A percentile compares a stretch with the other conserved stretches of the same genome.
Conservation (phyloP, 2,888 invertebrate genomes). For the Amphimallon solstitiale region DNA sequence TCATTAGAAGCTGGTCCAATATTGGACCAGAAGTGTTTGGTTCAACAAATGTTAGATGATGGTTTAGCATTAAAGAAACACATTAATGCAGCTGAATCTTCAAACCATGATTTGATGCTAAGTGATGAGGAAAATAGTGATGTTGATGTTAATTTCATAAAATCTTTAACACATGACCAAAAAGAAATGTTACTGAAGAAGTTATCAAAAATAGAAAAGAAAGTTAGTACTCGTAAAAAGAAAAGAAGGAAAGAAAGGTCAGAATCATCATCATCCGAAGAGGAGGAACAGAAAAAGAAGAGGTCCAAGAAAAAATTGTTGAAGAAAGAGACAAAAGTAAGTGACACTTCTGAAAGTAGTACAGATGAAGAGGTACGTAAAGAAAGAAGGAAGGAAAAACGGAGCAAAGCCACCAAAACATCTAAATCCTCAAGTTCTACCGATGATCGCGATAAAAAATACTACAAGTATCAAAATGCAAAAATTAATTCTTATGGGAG, state of each 20-base stretch:
- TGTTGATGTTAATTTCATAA: constrained; percentile 83
- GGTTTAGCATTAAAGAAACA: constrained; percentile 89
- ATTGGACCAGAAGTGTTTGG: constrained; percentile 77
- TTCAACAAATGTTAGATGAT: constrained; percentile 92
- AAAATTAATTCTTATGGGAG: too few species aligned
- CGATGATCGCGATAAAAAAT: background rate
- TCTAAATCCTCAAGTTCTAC: background rate
- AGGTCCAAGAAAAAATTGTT: background rate
- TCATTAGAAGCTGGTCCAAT: constrained; percentile 75
- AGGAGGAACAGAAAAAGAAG: constrained; percentile 7
- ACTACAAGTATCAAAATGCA: background rate
- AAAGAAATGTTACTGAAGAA: constrained; percentile 92
- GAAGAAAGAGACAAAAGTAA: background rate
- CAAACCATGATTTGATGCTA: constrained; percentile 72
- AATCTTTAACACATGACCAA: constrained; percentile 85
- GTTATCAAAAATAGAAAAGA: constrained; percentile 73
- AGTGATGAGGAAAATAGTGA: constrained; percentile 65
- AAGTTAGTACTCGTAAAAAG: constrained; percentile 45
- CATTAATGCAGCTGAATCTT: constrained; percentile 65
- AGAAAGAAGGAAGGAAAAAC: background rate
- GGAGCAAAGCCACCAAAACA: background rate
- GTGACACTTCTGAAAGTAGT: too few species aligned
- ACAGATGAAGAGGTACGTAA: constrained; percentile 6
- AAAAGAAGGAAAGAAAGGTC: constrained; percentile 33
- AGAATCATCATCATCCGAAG: constrained; percentile 20